phyloP scores from a whole-genome alignment of 2,888 invertebrate genomes.

The Scaeva pyrastri region DNA sequence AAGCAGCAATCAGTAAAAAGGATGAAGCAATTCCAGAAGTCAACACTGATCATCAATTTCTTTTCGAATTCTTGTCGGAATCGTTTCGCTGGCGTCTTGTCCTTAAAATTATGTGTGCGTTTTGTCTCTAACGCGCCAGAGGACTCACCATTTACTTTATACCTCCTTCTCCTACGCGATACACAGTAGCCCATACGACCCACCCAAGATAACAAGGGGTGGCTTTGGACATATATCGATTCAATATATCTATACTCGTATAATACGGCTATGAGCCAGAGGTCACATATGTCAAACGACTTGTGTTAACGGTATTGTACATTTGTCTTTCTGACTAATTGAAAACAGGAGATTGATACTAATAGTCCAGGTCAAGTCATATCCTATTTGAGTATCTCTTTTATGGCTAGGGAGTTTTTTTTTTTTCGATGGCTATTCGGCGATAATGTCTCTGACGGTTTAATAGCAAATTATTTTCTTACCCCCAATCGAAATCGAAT shows the following conservation, averaged over 20 bases:
- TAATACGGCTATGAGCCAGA: slow-evolving; percentile 27
- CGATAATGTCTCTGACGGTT: slow-evolving; percentile 74
- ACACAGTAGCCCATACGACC: background rate
- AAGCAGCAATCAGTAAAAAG: slow-evolving; percentile 73
- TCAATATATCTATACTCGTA: slow-evolving; percentile 20
- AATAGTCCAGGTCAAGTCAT: slow-evolving; percentile 56
- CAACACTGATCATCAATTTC: slow-evolving; percentile 70
- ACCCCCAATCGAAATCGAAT: background rate
- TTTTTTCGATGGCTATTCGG: slow-evolving; percentile 54
- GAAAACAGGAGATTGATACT: slow-evolving; percentile 74
- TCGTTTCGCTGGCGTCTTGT: slow-evolving; percentile 74
- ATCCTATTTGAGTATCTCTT: slow-evolving; percentile 34
- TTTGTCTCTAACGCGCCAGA: slow-evolving; percentile 60
- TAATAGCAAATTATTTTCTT: slow-evolving; percentile 69
- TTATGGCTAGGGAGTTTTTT: background rate
- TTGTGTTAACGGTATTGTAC: slow-evolving; percentile 72
- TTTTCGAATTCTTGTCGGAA: slow-evolving; percentile 61
- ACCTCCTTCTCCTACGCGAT: background rate
- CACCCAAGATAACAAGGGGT: slow-evolving; percentile 17
- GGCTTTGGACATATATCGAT: slow-evolving; percentile 42
- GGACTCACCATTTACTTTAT: slow-evolving; percentile 18
- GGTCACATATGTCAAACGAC: slow-evolving; percentile 76
- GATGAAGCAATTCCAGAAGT: slow-evolving; percentile 70
- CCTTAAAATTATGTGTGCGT: slow-evolving; percentile 68
- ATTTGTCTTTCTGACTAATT: slow-evolving; percentile 75